Conservation (phyloP, 1,140 invertebrate genomes). For the Pectinophora gossypiella region DNA sequence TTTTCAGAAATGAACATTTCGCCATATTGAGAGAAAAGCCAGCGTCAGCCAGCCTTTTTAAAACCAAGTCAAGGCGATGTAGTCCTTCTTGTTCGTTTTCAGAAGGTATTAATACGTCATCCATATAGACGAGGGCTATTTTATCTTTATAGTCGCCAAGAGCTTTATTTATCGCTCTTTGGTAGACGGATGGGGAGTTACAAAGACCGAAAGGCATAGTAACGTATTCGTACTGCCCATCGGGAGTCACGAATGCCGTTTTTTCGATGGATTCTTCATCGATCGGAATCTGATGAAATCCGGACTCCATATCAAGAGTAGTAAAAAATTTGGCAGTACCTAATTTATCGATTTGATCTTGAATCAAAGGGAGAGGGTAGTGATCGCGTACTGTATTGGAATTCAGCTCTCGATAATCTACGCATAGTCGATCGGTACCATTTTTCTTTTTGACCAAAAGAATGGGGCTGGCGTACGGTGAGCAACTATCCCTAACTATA, state of each 20-base stretch:
- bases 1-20: constrained; percentile 29
- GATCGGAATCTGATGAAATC: constrained; percentile 47
- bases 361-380: constrained; percentile 32
- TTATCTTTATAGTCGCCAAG: constrained; percentile 23
- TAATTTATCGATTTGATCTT: constrained; percentile 58
- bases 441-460: constrained; percentile 30
- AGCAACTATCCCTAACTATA: constrained; percentile 18
- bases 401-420: constrained; percentile 28
- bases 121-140: constrained; percentile 21
- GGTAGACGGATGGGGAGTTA: constrained; percentile 40
- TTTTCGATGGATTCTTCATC: constrained; percentile 25
- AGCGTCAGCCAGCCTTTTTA: constrained; percentile 16
- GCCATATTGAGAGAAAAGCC: constrained; percentile 26
- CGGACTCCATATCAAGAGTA: constrained; percentile 54
- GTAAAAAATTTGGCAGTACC: constrained; percentile 31
- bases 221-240: constrained; percentile 37
- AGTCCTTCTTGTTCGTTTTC: constrained; percentile 18
- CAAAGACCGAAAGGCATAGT: constrained; percentile 41
- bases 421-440: constrained; percentile 20
- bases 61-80: constrained; percentile 8
- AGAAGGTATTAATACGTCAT: constrained; percentile 22
- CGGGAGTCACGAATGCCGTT: constrained; percentile 41
- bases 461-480: constrained; percentile 19
- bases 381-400: constrained; percentile 14
- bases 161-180: constrained; percentile 52